These are phyloP conservation scores for Cryptotis parvus DNA, from an alignment of 2,113 vertebrate genomes.

Conservation along the genomic window DNA sequence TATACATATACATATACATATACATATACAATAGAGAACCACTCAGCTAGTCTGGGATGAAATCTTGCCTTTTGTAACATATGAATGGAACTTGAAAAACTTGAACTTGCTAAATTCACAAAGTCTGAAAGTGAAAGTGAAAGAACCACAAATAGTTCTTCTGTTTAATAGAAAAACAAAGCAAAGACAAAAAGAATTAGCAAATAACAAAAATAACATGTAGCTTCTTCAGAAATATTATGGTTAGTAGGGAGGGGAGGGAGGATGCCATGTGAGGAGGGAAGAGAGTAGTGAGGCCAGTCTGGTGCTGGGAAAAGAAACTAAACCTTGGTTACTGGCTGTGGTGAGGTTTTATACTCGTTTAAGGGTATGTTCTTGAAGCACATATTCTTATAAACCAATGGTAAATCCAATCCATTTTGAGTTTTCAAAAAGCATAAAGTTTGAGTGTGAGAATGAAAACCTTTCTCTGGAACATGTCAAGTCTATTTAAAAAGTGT, in stretches of 20 bases:
- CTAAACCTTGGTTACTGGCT: neutral
- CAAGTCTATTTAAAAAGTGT: constrained; percentile 65
- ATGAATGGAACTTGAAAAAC: neutral
- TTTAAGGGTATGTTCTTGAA: neutral
- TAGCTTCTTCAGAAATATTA: neutral
- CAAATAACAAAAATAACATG: neutral
- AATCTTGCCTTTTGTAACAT: neutral
- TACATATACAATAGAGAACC: neutral
- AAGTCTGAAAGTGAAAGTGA: neutral
- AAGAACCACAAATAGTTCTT: neutral
- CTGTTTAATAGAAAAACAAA: neutral
- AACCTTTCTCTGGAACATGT: constrained; percentile 61
- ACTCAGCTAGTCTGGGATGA: neutral
- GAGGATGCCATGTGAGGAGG: too few species aligned
- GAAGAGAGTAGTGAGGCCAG: neutral
- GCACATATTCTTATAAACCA: neutral
- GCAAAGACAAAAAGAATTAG: neutral
- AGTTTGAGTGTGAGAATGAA: constrained; percentile 56
- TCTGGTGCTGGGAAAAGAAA: neutral
- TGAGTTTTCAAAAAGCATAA: neutral
- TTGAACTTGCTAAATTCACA: neutral
- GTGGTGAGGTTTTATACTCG: neutral
- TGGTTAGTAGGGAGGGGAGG: neutral
- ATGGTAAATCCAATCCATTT: neutral
- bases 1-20: too few species aligned